Evolutionary conservation across 2,113 vertebrate species (phyloP), one percentile per base, ranked within the genome.

Genomic region (Lynx canadensis): DNA sequence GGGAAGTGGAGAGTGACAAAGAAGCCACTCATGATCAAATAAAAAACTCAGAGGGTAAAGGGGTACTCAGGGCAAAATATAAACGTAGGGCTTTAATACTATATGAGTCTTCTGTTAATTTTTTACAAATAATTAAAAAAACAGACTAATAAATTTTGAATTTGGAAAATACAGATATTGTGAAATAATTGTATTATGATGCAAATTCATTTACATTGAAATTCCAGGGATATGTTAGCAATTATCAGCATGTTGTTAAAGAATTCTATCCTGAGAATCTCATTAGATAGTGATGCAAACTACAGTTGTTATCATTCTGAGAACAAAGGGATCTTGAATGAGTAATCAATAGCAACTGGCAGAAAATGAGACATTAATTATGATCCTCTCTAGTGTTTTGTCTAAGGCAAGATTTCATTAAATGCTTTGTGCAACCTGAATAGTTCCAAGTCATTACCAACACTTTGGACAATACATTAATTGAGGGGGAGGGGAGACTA

Each of bases 331-430:
- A 98, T 98, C 97, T 96, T 99, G 98, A 99, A 99, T 99, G 98
- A 99, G 98, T 99, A 99, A 99, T 99, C 99, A 99, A 99, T 99
- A 99, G 98, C 98, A 99, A 99, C 98, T 98, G 98, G 98, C 98
- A 98, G 98, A 99, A 99, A 99, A 99, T 98, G 98, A 99, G 98
- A 98, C 98, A 98, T 99, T 99, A 99, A 99, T 99, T 99, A 99
- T 97, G 97, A 99, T 98, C 97, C 98, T 98, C 98, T 99, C 98
- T 87, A 97, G 98, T 98, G 98, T 99, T 99, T 99, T 99, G 98
- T 99, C 98, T 99, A 98, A 98, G 98, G 98, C 98, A 99, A 98
- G 98, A 98, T 99, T 99, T 99, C 99, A 99, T 99, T 99, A 99
- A 99, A 98, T 95, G 98, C 98, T 99, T 99, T 99, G 98, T 99